phyloP scores from a whole-genome alignment of 2,888 invertebrate species.

The Andrena praecox region DNA sequence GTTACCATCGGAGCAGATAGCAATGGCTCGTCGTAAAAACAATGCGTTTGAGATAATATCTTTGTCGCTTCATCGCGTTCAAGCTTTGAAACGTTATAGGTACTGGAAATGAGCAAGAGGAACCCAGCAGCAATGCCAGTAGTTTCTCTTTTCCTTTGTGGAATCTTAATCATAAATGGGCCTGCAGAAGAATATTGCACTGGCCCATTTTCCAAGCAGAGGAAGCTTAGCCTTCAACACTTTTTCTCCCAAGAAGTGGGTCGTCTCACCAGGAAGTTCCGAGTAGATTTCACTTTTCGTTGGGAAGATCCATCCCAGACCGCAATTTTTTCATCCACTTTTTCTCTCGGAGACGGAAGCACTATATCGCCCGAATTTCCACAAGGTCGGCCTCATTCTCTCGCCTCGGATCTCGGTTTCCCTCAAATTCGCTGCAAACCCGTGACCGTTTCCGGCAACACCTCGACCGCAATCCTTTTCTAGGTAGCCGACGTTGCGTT shows the following conservation, averaged over 20 bases:
- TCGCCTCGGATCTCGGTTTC: constrained; percentile 31
- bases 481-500: constrained; percentile 35
- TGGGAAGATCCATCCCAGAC: constrained; percentile 21
- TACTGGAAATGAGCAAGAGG: neutral
- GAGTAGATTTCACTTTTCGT: constrained; percentile 68
- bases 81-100: neutral
- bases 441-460: constrained; percentile 77
- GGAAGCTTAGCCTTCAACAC: neutral
- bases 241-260: constrained; percentile 9
- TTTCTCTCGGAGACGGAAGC: constrained; percentile 59
- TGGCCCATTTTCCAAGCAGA: neutral
- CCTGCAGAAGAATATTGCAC: too few species aligned
- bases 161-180: neutral
- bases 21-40: constrained; percentile 23
- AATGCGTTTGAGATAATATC: constrained; percentile 14
- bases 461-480: constrained; percentile 78
- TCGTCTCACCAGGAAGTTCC: constrained; percentile 1
- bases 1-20: constrained; percentile 28
- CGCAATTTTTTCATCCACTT: constrained; percentile 45
- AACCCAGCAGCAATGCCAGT: neutral
- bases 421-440: constrained; percentile 15
- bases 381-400: constrained; percentile 45
- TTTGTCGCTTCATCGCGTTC: neutral
- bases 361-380: constrained; percentile 66
- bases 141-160: neutral